Conservation (phyloP, 2,888 invertebrate species). For the Pilophorus perplexus region DNA sequence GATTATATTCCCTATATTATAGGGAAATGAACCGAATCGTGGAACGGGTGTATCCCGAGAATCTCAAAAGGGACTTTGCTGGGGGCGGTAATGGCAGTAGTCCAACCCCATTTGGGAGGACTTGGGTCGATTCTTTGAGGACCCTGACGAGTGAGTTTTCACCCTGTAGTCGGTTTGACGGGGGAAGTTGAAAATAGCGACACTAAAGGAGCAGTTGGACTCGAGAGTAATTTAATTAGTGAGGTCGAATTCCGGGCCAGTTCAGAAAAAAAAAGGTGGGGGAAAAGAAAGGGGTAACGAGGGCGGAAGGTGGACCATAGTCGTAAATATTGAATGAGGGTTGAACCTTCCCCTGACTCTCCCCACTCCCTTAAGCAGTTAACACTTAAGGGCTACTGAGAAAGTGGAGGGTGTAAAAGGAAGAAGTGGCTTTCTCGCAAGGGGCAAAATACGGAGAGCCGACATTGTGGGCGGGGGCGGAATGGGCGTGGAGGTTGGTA, state of each 20-base stretch:
- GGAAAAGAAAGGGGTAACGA: not conserved
- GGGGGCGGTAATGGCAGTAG: no score
- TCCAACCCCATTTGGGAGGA: no score
- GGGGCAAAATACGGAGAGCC: not conserved
- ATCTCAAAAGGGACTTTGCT: no score
- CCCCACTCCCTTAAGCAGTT: not conserved
- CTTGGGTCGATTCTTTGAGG: no score
- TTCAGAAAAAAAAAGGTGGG: not conserved
- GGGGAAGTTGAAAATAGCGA: slow-evolving; percentile 47
- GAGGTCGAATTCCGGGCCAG: not conserved
- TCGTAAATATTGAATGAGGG: slow-evolving; percentile 19
- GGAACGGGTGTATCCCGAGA: no score
- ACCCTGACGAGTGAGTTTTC: no score
- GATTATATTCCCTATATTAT: no score
- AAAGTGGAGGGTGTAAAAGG: slow-evolving; percentile 2
- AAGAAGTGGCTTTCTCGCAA: no score
- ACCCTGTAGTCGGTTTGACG: no score
- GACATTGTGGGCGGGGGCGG: not conserved
- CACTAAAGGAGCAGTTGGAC: not conserved
- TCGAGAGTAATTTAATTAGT: slow-evolving; percentile 17
- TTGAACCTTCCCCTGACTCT: no score
- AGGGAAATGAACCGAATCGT: no score
- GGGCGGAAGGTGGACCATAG: slow-evolving; percentile 1
- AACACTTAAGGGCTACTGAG: not conserved
- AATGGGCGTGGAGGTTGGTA: not conserved